Evolutionary conservation across 2,113 vertebrate genomes (phyloP).

Genomic region (Gasterosteus aculeatus): DNA sequence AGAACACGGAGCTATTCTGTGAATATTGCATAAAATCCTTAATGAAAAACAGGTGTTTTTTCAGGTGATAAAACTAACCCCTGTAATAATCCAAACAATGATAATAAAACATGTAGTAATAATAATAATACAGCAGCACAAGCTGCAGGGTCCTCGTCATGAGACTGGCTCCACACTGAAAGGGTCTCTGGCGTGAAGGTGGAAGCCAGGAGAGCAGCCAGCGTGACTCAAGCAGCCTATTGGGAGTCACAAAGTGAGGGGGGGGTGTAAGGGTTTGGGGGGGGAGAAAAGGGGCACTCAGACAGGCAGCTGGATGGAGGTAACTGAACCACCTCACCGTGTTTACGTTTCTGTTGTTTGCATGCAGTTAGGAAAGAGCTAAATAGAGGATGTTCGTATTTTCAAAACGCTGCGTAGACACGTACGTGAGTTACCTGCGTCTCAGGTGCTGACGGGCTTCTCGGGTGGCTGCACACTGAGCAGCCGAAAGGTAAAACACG

Average conservation of each 20-base stretch:
- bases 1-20: neutral
- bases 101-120: neutral
- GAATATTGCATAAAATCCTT: neutral
- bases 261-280: neutral
- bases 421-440: neutral
- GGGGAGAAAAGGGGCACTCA: conserved; percentile 67
- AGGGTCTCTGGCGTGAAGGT: conserved; percentile 54
- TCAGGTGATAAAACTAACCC: neutral
- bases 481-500: conserved; percentile 10
- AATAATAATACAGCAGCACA: conserved; percentile 13
- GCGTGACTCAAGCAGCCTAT: conserved; percentile 70
- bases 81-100: neutral
- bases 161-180: conserved; percentile 42
- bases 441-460: neutral
- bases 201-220: conserved; percentile 60
- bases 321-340: conserved; percentile 28
- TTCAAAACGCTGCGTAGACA: neutral
- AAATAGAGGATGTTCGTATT: neutral
- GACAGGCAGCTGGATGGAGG: conserved; percentile 67
- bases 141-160: conserved; percentile 2
- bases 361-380: neutral
- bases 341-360: conserved; percentile 18
- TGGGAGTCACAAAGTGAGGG: conserved; percentile 62
- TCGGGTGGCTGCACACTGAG: neutral
- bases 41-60: conserved; percentile 3